A percentile compares a stretch with the other conserved stretches of the same genome.
Evolutionary conservation across 2,113 vertebrate species (phyloP).

Genomic region (Poeciliopsis turrubarensis): DNA sequence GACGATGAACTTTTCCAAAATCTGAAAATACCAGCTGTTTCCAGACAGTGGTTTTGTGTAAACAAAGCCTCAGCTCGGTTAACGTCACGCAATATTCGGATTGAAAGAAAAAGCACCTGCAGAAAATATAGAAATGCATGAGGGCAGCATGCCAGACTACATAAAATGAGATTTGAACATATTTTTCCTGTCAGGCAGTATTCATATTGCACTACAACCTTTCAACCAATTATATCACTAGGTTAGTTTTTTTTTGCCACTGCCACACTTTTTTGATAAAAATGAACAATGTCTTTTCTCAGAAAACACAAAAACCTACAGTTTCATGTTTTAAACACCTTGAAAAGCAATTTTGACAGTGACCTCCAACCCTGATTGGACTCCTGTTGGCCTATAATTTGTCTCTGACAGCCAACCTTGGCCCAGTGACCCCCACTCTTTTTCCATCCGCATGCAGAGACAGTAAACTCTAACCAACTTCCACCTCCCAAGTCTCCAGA

Average conservation of each 20-base stretch:
- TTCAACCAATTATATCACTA: background rate
- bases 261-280: background rate
- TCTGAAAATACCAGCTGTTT: no score
- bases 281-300: background rate
- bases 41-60: no score
- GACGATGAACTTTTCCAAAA: no score
- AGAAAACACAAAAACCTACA: constrained; percentile 5
- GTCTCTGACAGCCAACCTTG: constrained; percentile 59
- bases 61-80: no score
- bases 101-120: background rate
- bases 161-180: background rate
- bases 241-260: background rate
- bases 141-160: background rate
- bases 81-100: no score
- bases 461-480: constrained; percentile 57
- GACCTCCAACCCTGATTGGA: constrained; percentile 31
- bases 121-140: background rate
- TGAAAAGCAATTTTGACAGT: constrained; percentile 24
- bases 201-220: background rate
- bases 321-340: constrained; percentile 12
- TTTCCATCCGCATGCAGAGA: constrained; percentile 53
- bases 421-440: constrained; percentile 44
- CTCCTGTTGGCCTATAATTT: constrained; percentile 57
- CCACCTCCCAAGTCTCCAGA: constrained; percentile 82
- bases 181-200: background rate